These are phyloP conservation scores for Yponomeuta cagnagella DNA, from an alignment of 2,888 invertebrate species.

Conservation along the genomic window DNA sequence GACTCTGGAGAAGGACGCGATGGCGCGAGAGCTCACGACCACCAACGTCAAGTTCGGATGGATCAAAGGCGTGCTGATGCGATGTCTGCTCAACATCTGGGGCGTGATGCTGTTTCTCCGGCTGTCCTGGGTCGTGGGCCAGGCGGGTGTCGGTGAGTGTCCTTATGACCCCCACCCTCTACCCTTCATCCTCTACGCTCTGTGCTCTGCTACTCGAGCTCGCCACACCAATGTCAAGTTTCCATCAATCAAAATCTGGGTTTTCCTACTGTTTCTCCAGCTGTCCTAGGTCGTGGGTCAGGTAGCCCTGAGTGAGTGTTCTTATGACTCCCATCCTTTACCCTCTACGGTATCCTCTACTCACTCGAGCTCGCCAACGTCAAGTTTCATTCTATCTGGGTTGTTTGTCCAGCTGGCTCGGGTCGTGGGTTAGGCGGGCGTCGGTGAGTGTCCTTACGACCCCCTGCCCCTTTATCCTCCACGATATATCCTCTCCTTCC, in stretches of 20 bases:
- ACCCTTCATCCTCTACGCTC: background rate
- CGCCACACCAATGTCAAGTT: no score
- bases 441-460: slow-evolving; percentile 73
- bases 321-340: no score
- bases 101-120: slow-evolving; percentile 98
- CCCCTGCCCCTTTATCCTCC: background rate
- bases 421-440: slow-evolving; percentile 97
- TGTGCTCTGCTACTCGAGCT: no score
- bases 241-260: no score
- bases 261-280: no score
- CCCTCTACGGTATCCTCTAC: no score
- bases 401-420: slow-evolving; percentile 96
- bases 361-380: no score
- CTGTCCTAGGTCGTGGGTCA: no score
- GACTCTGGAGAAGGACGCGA: slow-evolving; percentile 63
- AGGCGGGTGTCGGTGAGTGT: slow-evolving; percentile 88
- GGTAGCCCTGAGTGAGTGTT: no score
- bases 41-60: slow-evolving; percentile 93
- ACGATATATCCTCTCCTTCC: no score
- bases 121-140: slow-evolving; percentile 97
- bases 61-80: slow-evolving; percentile 96
- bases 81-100: slow-evolving; percentile 98
- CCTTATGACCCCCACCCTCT: background rate
- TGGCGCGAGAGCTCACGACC: slow-evolving; percentile 48
- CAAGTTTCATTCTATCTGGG: slow-evolving; percentile 37